A percentile compares a stretch with the other conserved stretches of the same genome.
Conservation (phyloP, 2,888 invertebrate species). For the Pteria penguin region DNA sequence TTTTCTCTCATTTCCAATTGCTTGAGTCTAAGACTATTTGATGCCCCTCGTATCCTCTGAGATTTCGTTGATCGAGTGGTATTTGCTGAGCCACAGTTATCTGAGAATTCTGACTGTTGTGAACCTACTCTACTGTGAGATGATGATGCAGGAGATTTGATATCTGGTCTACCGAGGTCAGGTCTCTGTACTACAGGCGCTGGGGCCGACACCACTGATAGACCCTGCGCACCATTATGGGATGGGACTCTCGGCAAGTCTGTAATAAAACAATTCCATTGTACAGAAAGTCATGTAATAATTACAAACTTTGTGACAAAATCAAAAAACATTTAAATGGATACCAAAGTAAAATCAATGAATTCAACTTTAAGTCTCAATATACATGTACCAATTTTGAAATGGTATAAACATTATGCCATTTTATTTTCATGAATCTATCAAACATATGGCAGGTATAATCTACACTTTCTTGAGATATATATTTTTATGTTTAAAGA, state of each 20-base stretch:
- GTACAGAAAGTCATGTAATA: neutral
- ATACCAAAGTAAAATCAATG: too few species aligned
- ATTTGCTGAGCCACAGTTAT: slow-evolving; percentile 32
- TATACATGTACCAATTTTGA: too few species aligned
- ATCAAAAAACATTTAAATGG: too few species aligned
- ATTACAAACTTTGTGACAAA: too few species aligned
- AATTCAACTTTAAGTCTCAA: too few species aligned
- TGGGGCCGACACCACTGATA: slow-evolving; percentile 79
- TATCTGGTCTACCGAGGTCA: slow-evolving; percentile 59
- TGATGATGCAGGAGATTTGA: slow-evolving; percentile 41
- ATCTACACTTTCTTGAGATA: too few species aligned
- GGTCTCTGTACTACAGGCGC: slow-evolving; percentile 77
- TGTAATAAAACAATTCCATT: slow-evolving; percentile 35
- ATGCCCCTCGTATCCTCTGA: slow-evolving; percentile 70
- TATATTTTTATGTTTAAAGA: too few species aligned
- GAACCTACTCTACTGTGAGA: slow-evolving; percentile 58
- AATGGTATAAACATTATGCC: too few species aligned
- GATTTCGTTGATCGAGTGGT: slow-evolving; percentile 70
- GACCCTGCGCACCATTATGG: slow-evolving; percentile 65
- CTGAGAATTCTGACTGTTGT: slow-evolving; percentile 53
- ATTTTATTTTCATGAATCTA: too few species aligned
- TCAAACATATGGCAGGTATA: too few species aligned
- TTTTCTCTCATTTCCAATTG: slow-evolving; percentile 75
- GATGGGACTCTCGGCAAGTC: slow-evolving; percentile 68
- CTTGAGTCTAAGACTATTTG: slow-evolving; percentile 67